Conservation (phyloP, 2,797 vertebrate species). For the Nothura maculosa region DNA sequence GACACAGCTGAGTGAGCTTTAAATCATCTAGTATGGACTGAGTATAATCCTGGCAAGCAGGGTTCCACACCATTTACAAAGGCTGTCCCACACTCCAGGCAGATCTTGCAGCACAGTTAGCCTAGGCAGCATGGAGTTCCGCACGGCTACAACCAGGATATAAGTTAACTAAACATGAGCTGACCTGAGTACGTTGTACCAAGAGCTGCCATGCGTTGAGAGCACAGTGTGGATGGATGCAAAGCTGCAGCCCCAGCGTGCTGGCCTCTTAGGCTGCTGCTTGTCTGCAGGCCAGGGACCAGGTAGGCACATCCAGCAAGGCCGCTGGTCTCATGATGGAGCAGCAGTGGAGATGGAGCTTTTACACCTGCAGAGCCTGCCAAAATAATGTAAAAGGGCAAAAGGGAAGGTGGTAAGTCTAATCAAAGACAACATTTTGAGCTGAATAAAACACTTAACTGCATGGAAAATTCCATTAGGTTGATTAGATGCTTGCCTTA, state of each 20-base stretch:
- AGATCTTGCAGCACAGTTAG: fast-evolving
- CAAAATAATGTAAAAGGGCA: constrained; percentile 48
- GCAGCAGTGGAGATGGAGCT: constrained; percentile 23
- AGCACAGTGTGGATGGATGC: not conserved
- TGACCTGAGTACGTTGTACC: not conserved
- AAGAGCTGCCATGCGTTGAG: not conserved
- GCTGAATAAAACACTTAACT: constrained; percentile 67
- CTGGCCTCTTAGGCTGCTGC: fast-evolving
- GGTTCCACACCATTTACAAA: not conserved
- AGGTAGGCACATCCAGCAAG: not conserved
- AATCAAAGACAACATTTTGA: constrained; percentile 67
- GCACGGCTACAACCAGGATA: not conserved
- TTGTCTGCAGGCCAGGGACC: not conserved
- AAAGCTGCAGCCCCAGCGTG: not conserved
- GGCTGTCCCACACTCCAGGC: not conserved
- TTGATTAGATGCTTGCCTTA: constrained; percentile 73
- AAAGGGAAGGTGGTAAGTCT: constrained; percentile 62
- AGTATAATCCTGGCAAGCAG: fast-evolving
- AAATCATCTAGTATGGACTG: not conserved
- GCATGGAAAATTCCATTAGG: constrained; percentile 72
- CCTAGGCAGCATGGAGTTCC: fast-evolving
- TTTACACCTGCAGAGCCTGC: constrained; percentile 56
- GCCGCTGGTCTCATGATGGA: not conserved
- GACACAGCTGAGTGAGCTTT: not conserved
- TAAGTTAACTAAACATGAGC: not conserved